Conservation (phyloP, 2,113 vertebrate genomes). For the Australoheros scitulus region DNA sequence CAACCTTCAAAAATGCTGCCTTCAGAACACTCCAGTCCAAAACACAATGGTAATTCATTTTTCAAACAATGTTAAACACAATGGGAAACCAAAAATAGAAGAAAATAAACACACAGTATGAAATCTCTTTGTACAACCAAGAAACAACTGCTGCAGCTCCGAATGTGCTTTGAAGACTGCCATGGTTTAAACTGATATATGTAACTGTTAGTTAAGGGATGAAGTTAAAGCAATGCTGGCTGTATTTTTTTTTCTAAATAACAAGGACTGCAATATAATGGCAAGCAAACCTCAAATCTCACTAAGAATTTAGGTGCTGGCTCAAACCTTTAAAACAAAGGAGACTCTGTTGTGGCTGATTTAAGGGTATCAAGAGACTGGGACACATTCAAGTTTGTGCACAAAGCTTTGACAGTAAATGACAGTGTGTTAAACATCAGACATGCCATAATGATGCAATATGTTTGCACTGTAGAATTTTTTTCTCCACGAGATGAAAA, state of each 20-base stretch:
- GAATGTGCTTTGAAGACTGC: background rate
- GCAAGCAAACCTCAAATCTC: slow-evolving; percentile 29
- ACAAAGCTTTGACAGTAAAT: background rate
- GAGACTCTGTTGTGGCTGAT: slow-evolving; percentile 34
- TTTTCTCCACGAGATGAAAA: background rate
- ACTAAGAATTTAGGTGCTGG: slow-evolving; percentile 6
- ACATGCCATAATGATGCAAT: background rate
- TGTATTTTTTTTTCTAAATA: slow-evolving; percentile 13
- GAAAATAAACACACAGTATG: background rate
- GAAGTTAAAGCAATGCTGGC: background rate
- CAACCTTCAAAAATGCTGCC: slow-evolving; percentile 16
- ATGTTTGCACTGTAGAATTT: background rate
- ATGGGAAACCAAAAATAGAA: background rate
- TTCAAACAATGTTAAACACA: background rate
- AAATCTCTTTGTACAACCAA: background rate
- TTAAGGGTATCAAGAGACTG: background rate
- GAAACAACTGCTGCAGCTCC: background rate
- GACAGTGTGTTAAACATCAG: background rate
- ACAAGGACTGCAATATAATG: slow-evolving; percentile 4
- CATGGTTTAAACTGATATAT: background rate
- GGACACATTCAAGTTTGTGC: background rate
- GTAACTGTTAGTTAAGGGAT: background rate
- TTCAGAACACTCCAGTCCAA: background rate
- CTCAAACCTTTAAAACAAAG: slow-evolving; percentile 45
- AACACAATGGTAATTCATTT: background rate